Percentiles rank a stretch among this genome's conserved stretches.
Conservation (phyloP, 2,797 vertebrate species). For the Pogoniulus pusillus region DNA sequence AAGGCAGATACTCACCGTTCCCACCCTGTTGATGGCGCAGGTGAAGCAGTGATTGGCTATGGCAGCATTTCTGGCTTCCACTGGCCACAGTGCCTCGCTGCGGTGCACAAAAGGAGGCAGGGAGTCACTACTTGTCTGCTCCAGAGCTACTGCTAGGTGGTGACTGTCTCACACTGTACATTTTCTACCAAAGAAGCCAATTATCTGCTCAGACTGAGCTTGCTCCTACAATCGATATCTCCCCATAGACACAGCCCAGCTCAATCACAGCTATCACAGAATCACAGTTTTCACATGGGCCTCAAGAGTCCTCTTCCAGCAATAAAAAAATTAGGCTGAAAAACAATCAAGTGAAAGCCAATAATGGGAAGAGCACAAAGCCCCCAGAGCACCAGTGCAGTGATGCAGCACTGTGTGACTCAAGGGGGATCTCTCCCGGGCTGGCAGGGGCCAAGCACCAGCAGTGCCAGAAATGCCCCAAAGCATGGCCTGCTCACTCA, state of each 20-base stretch:
- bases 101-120: background rate
- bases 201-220: background rate
- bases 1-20: constrained; percentile 80
- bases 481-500: background rate
- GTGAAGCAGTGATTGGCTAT: constrained; percentile 97
- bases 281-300: background rate
- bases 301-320: constrained; percentile 44
- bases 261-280: background rate
- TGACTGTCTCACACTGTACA: background rate
- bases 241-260: background rate
- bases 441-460: background rate
- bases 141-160: background rate
- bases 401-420: background rate
- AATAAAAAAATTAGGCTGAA: background rate
- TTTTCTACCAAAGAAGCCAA: background rate
- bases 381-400: background rate
- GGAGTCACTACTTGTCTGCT: background rate
- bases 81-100: constrained; percentile 94
- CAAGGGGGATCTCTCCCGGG: background rate
- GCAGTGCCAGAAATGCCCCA: background rate
- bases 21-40: constrained; percentile 96
- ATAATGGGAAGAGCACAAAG: background rate
- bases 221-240: background rate
- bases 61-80: constrained; percentile 95
- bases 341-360: background rate